Evolutionary conservation across 1,140 invertebrate genomes (phyloP).

Genomic region (Cydia splendana): DNA sequence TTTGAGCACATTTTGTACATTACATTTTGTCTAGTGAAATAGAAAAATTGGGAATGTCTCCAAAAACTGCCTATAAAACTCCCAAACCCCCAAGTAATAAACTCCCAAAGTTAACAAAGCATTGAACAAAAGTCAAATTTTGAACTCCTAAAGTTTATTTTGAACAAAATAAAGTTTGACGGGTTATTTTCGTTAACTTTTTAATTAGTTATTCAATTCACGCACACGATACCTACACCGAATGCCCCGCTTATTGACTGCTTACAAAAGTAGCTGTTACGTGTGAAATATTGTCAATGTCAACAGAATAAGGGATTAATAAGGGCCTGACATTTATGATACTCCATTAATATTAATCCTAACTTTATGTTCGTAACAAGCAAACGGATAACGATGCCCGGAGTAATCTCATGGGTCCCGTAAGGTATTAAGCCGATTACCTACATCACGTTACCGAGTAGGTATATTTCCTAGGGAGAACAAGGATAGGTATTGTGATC

Average conservation of each 20-base stretch:
- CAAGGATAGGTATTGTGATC: neutral
- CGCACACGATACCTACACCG: neutral
- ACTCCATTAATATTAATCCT: conserved; percentile 4
- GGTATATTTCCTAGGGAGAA: neutral
- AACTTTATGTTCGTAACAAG: conserved; percentile 9
- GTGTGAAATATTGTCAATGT: neutral
- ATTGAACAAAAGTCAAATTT: neutral
- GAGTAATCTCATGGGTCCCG: conserved; percentile 1
- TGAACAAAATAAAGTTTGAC: neutral
- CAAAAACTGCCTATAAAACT: neutral
- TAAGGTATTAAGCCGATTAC: neutral
- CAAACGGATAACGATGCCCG: neutral
- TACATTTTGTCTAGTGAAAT: too few species aligned
- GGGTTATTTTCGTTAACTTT: neutral
- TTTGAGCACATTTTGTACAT: too few species aligned
- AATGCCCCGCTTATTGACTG: neutral
- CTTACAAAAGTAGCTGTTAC: neutral
- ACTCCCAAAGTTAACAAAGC: neutral
- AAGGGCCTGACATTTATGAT: neutral
- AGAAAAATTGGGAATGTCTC: too few species aligned
- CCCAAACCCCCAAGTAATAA: neutral
- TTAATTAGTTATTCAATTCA: neutral
- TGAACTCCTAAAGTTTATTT: neutral
- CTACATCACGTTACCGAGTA: neutral
- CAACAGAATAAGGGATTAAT: neutral